Evolutionary conservation across 2,888 invertebrate genomes (phyloP), one percentile per base, ranked within the genome.

Genomic region (Tuta absoluta): DNA sequence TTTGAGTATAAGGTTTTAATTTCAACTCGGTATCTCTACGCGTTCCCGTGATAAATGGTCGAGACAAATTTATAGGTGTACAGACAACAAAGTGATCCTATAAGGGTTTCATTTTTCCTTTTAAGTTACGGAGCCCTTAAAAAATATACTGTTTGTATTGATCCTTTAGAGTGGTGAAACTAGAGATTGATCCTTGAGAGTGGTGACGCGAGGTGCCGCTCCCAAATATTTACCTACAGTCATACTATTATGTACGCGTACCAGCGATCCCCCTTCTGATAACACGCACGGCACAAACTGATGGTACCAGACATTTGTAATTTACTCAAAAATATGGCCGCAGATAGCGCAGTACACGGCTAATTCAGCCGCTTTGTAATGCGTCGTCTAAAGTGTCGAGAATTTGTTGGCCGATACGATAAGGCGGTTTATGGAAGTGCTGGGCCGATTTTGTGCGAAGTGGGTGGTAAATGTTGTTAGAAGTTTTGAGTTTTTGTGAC

Each of bases 271-370:
- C 88, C 90, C 78, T 72, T 70, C 73, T 75, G 91, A 91, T 91
- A 90, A 76, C 88, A 85, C 84, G 85, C 90, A 91, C 90, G 90
- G 87, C 85, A 87, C 77, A 79, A 33, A 81, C 81, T 80, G 85
- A n/a, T n/a, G n/a, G n/a, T n/a, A n/a, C n/a, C n/a, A n/a, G n/a
- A 89, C 88, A 88, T 91, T 90, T 88, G 90, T 91, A 91, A 90
- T 91, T 89, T 89, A 90, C 86, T 88, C 85, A 86, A 91, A 91
- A 91, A 91, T 90, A 90, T 89, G 84, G 84, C 78, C 73, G 72
- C 73, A 86, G 89, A 90, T 89, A 89, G 84, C 80, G 78, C 75
- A 12, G 79, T 78, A 82, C 81, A 79, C 80, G 78, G 81, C 84
- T 88, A 85, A 83, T 83, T 85, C 82, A 71, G 73, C 75, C 72